Percentiles rank a stretch among this genome's conserved stretches.
phyloP scores from a whole-genome alignment of 1,140 invertebrate genomes.

The Drosophila varians region DNA sequence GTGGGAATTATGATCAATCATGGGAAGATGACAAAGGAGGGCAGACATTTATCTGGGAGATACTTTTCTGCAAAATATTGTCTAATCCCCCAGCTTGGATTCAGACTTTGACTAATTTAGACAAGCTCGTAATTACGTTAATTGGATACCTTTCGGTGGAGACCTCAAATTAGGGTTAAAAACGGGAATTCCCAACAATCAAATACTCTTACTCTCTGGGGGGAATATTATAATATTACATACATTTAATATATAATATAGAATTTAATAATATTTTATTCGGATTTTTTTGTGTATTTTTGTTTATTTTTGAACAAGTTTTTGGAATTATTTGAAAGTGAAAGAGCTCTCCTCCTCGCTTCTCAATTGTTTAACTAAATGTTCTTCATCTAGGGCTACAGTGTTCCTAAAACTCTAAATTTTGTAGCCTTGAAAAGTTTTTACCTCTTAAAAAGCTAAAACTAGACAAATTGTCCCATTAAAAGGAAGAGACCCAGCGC shows the following conservation, averaged over 20 bases:
- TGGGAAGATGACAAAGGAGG: conserved; percentile 30
- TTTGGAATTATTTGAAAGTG: too few species aligned
- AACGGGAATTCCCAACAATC: not conserved
- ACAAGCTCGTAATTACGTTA: conserved; percentile 25
- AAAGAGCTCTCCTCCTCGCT: too few species aligned
- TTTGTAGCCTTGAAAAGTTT: not conserved
- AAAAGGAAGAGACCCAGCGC: not conserved
- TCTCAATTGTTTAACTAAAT: too few species aligned
- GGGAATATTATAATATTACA: too few species aligned
- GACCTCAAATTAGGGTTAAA: conserved; percentile 10
- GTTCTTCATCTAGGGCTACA: too few species aligned
- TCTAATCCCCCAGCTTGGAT: too few species aligned
- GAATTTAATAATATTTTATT: too few species aligned
- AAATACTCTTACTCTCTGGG: too few species aligned
- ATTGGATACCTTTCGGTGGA: conserved; percentile 14
- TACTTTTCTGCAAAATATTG: not conserved
- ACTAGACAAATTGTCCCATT: not conserved
- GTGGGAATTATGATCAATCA: conserved; percentile 24
- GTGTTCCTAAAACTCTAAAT: too few species aligned
- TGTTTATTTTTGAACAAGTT: too few species aligned
- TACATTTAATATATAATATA: too few species aligned
- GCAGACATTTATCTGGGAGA: conserved; percentile 12
- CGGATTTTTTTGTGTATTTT: too few species aligned
- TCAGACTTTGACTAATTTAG: conserved; percentile 10
- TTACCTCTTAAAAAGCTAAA: not conserved